Evolutionary conservation across 2,888 invertebrate genomes (phyloP).

Genomic region (Lepidonotus clava): DNA sequence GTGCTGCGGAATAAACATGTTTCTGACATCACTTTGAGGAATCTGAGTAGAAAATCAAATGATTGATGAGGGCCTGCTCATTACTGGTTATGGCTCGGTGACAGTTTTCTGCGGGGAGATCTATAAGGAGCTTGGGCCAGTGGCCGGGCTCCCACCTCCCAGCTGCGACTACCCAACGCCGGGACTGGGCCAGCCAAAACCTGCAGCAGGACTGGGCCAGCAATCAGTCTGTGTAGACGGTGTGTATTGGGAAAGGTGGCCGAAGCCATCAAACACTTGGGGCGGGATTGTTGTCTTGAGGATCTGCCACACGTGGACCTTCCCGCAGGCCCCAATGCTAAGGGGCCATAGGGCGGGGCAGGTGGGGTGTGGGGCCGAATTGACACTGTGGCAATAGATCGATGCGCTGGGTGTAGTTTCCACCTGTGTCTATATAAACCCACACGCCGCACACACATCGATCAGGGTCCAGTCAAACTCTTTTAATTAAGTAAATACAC

Average conservation of each 20-base stretch:
- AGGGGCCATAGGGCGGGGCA: too few relatives aligned
- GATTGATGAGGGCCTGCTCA: background rate
- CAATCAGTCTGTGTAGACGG: background rate
- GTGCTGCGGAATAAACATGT: too few relatives aligned
- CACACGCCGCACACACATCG: background rate
- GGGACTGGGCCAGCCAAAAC: background rate
- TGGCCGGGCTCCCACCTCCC: background rate
- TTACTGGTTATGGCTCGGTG: constrained; percentile 2
- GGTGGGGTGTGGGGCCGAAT: too few relatives aligned
- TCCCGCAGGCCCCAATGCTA: too few relatives aligned
- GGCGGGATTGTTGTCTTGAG: background rate
- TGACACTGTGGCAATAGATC: too few relatives aligned
- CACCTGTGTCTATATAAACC: constrained; percentile 3
- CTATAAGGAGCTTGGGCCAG: background rate
- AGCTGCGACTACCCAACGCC: background rate
- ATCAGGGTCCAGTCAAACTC: background rate
- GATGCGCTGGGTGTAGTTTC: background rate
- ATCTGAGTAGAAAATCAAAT: background rate
- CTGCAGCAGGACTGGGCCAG: background rate
- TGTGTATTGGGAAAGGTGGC: background rate
- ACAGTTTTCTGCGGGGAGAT: background rate
- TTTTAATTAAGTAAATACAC: constrained; percentile 31
- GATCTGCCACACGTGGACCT: background rate
- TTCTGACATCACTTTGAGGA: too few relatives aligned
- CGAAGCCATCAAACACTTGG: background rate